Conservation (phyloP, 2,797 vertebrate species). For the Periophthalmus magnuspinnatus region DNA sequence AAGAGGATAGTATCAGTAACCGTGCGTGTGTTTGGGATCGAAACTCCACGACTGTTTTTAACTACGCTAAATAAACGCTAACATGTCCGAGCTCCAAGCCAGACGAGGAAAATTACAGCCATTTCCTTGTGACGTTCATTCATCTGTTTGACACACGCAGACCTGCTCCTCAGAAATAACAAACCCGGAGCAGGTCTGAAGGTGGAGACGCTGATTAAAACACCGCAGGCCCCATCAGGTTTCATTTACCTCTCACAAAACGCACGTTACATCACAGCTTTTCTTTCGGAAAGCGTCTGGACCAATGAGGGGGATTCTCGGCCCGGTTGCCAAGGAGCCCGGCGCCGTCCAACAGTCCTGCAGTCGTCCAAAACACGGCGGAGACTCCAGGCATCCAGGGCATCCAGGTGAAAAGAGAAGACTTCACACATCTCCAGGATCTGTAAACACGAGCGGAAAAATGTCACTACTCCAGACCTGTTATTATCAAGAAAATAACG, state of each 20-base stretch:
- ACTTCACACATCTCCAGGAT: slow-evolving; percentile 37
- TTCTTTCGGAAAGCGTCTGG: slow-evolving; percentile 16
- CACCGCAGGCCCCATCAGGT: slow-evolving; percentile 30
- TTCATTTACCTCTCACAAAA: slow-evolving; percentile 52
- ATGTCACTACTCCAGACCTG: background rate
- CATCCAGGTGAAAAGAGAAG: slow-evolving; percentile 32
- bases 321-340: slow-evolving; percentile 47
- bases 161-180: slow-evolving; percentile 18
- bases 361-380: slow-evolving; percentile 45
- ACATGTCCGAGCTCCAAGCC: slow-evolving; percentile 25
- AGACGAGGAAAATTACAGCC: slow-evolving; percentile 54
- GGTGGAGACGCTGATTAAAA: slow-evolving; percentile 46
- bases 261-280: slow-evolving; percentile 39
- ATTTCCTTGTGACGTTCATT: slow-evolving; percentile 53
- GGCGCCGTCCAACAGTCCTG: slow-evolving; percentile 42
- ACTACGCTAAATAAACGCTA: no score
- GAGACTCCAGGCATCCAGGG: slow-evolving; percentile 16
- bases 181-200: slow-evolving; percentile 48
- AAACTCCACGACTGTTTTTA: slow-evolving; percentile 38
- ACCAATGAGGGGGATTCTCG: slow-evolving; percentile 33
- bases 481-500: background rate
- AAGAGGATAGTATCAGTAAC: background rate
- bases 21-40: slow-evolving; percentile 13
- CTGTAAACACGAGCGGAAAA: slow-evolving; percentile 17
- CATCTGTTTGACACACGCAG: slow-evolving; percentile 24